phyloP scores from a whole-genome alignment of 2,797 vertebrate genomes.

The Girardinus metallicus region DNA sequence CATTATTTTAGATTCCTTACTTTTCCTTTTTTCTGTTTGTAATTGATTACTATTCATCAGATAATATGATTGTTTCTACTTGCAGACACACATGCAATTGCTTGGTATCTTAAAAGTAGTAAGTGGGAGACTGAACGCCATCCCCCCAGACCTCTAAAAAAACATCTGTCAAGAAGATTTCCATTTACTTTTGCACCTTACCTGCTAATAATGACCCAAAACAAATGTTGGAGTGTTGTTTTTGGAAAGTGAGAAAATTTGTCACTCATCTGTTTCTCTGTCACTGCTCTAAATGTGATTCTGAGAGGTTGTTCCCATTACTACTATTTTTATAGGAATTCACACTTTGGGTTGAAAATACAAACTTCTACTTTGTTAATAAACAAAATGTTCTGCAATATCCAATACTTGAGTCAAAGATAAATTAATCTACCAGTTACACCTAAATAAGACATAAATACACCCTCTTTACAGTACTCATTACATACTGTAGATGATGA shows the following conservation, averaged over 20 bases:
- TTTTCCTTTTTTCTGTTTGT: conserved; percentile 36
- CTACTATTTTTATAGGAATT: background rate
- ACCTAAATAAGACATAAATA: background rate
- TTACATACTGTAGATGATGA: background rate
- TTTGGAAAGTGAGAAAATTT: background rate
- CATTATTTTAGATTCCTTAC: background rate
- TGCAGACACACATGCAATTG: background rate
- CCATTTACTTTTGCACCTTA: background rate
- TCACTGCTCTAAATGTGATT: background rate
- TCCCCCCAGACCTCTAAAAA: background rate
- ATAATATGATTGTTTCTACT: background rate
- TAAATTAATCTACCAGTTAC: background rate
- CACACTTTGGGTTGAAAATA: background rate
- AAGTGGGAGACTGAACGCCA: background rate
- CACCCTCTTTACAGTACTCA: background rate
- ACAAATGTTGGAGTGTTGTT: background rate
- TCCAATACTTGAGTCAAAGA: background rate
- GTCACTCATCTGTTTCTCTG: background rate
- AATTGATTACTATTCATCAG: conserved; percentile 26
- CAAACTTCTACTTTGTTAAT: background rate
- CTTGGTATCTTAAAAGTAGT: background rate
- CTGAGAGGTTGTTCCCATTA: background rate
- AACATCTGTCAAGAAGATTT: background rate
- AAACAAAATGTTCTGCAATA: background rate
- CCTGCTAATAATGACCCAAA: background rate